Conservation (phyloP, 92 coral and sea anemone species). For the Zoanthus sociatus region DNA sequence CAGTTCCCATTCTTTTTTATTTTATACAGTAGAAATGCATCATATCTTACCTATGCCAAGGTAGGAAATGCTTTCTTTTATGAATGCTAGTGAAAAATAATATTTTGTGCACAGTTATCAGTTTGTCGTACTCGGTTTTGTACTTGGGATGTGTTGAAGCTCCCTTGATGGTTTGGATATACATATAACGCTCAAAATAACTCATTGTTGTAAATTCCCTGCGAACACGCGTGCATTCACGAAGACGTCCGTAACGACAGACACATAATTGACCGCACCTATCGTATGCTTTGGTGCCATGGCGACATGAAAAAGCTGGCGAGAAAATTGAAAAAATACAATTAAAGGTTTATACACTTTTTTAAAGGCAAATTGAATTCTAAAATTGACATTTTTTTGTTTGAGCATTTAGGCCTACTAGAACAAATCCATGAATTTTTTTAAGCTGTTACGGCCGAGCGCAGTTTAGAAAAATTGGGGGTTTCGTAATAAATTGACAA, state of each 20-base stretch:
- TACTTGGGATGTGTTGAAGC: conserved; percentile 66
- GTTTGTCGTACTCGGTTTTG: conserved; percentile 12
- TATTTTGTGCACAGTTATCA: conserved; percentile 27
- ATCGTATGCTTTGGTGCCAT: conserved; percentile 17
- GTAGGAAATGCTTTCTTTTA: conserved; percentile 21
- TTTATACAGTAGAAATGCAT: too few species aligned
- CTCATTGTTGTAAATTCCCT: conserved; percentile 60
- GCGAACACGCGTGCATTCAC: conserved; percentile 64
- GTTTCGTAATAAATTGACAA: too few species aligned
- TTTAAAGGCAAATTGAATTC: background rate
- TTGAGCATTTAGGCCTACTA: too few species aligned
- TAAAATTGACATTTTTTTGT: too few species aligned
- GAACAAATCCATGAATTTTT: too few species aligned
- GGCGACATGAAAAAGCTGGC: background rate
- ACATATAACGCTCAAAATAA: background rate
- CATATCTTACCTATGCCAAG: conserved; percentile 53
- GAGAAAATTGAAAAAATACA: background rate
- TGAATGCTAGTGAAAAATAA: conserved; percentile 47
- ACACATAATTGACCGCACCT: conserved; percentile 33
- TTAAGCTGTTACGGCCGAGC: too few species aligned
- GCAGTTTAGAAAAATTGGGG: too few species aligned
- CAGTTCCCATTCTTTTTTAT: too few species aligned
- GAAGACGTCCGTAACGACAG: conserved; percentile 31
- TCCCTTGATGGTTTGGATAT: background rate
- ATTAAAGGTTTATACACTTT: background rate